Conservation (phyloP, 2,113 vertebrate species). For the Percina caprodes region DNA sequence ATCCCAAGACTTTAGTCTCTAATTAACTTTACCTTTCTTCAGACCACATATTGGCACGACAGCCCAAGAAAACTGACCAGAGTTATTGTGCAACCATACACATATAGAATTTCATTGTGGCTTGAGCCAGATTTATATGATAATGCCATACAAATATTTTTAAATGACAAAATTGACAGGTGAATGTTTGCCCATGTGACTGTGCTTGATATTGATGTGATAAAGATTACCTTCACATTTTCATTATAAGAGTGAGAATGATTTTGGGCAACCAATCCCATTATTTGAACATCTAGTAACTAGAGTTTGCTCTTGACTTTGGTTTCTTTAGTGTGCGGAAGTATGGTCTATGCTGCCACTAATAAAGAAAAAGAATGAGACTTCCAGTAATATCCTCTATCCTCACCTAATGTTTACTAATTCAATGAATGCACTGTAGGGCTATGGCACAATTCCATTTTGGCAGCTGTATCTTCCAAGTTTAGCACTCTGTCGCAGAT, state of each 20-base stretch:
- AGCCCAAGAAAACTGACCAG: constrained; percentile 73
- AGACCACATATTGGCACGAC: constrained; percentile 75
- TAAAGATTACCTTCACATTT: not conserved
- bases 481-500: constrained; percentile 25
- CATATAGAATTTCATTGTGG: constrained; percentile 74
- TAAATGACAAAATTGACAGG: constrained; percentile 64
- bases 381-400: constrained; percentile 66
- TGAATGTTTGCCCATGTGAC: constrained; percentile 54
- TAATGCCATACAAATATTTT: constrained; percentile 72
- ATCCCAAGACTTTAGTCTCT: constrained; percentile 75
- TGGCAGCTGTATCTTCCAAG: constrained; percentile 30
- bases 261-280: not conserved
- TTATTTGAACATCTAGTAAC: constrained; percentile 7
- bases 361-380: constrained; percentile 55
- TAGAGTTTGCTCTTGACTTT: constrained; percentile 16
- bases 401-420: constrained; percentile 62
- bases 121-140: constrained; percentile 70
- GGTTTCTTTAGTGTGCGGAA: constrained; percentile 34
- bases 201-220: not conserved
- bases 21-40: constrained; percentile 83
- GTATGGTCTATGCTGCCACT: constrained; percentile 20
- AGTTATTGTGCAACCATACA: constrained; percentile 71
- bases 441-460: constrained; percentile 58
- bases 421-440: constrained; percentile 58
- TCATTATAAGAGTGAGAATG: not conserved